These are phyloP conservation scores for Phataginus tricuspis DNA, from an alignment of 2,797 vertebrate species.

Conservation along the genomic window DNA sequence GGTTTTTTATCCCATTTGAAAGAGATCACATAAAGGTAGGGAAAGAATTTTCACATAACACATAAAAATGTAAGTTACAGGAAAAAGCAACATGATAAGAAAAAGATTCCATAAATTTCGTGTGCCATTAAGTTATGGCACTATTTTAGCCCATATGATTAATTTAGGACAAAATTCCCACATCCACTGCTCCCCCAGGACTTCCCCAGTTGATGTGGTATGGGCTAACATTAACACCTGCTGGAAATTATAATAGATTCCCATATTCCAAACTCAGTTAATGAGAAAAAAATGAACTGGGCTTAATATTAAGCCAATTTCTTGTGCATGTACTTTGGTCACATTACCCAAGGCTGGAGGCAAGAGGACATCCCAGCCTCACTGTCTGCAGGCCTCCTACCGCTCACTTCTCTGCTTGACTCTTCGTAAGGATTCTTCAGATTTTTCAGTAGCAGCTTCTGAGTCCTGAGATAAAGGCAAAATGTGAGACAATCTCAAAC, in stretches of 20 bases:
- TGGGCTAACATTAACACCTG: not conserved
- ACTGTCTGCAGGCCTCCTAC: slow-evolving; percentile 10
- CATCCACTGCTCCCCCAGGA: not conserved
- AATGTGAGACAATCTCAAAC: slow-evolving; percentile 43
- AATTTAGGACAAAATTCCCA: not conserved
- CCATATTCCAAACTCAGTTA: not conserved
- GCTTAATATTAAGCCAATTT: not conserved
- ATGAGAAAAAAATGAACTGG: not conserved
- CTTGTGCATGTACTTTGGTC: not conserved
- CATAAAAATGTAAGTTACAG: not conserved
- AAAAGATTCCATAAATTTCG: not conserved
- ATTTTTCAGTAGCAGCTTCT: slow-evolving; percentile 83
- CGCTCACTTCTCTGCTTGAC: slow-evolving; percentile 79
- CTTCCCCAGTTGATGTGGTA: not conserved
- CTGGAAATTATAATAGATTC: not conserved
- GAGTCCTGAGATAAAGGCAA: slow-evolving; percentile 86
- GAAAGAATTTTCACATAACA: not conserved
- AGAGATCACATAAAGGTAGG: not conserved
- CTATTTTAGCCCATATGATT: not conserved
- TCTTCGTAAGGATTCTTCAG: slow-evolving; percentile 83
- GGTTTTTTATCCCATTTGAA: not conserved
- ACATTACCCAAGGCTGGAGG: slow-evolving; percentile 71
- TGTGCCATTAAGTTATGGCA: not conserved
- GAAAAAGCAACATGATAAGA: not conserved
- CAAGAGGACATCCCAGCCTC: not conserved